phyloP scores from a whole-genome alignment of 2,797 vertebrate genomes.

The Notoglanidium macrostoma region DNA sequence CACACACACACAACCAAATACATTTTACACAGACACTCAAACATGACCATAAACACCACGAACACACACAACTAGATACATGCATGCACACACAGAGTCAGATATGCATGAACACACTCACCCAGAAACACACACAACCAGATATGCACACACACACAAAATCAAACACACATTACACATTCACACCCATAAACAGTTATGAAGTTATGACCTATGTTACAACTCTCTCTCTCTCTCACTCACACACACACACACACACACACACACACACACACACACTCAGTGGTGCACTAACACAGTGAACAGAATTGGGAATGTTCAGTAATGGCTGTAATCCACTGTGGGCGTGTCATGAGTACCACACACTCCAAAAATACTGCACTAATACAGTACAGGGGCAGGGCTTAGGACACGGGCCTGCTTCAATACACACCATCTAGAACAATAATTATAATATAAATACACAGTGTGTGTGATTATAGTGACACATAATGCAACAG shows the following conservation, averaged over 20 bases:
- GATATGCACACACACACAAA: background rate
- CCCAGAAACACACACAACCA: background rate
- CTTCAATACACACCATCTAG: background rate
- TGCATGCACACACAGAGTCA: background rate
- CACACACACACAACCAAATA: too few relatives aligned
- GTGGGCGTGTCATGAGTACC: too few relatives aligned
- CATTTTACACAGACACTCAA: too few relatives aligned
- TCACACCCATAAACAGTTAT: background rate
- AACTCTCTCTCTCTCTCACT: too few relatives aligned
- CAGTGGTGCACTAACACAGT: background rate
- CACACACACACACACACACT: background rate
- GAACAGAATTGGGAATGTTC: background rate
- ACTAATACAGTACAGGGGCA: too few relatives aligned
- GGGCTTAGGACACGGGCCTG: too few relatives aligned
- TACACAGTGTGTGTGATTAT: too few relatives aligned
- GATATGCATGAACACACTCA: background rate
- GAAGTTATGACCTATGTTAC: too few relatives aligned
- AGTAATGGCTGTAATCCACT: too few relatives aligned
- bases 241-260: slow-evolving; percentile 28
- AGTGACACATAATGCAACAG: too few relatives aligned
- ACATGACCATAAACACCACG: too few relatives aligned
- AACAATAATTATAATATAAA: background rate
- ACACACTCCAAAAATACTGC: background rate
- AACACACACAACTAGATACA: background rate
- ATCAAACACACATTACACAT: background rate